Evolutionary conservation across 2,113 vertebrate species (phyloP), one percentile per base, ranked within the genome.

Genomic region (Isurus oxyrinchus): DNA sequence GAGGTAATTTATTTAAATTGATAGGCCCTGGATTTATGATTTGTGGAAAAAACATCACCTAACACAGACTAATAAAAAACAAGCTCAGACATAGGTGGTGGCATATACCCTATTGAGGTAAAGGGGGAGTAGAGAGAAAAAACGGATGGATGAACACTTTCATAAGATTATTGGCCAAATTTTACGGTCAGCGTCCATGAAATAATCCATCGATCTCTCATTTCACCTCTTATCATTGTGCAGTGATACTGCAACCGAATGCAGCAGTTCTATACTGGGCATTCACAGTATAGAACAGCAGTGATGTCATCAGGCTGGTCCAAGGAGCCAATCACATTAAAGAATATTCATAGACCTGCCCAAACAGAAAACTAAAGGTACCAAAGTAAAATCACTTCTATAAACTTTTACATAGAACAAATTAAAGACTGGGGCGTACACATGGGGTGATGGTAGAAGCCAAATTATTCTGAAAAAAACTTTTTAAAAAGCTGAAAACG

Each of bases 21-120:
- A 31, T 93, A 93, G 53, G 10, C 87, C 53, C 53, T 90, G 25
- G 87, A 88, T 88, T 88, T 55, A 88, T 53, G 86, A 35, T 61
- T 72, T 49, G 96, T 86, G 61, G 86, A 79, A 96, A 96, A 95
- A 61, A 14, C 76, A 25, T 95, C 72, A 93, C 40, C 53, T 87
- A n/a, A 88, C 88, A 66, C 95, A 66, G 66, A 93, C 53, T 94
- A 40, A 67, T 44, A 96, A 69, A 72, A 23, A 49, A 19, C 10
- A 1, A 40, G 23, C 3, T 61, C 94, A 57, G 13, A 59, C 25
- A 57, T 23, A 63, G 67, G 69, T 1, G 67, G 69, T 1, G 2
- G n/a, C 86, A 44, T 59, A 61, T 7, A 86, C 66, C n/a, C 5
- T n/a, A 2, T 0, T 66, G 44, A 93, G 40, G 10, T 19, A 94